Evolutionary conservation across 2,797 vertebrate species (phyloP), one percentile per base, ranked within the genome.

Genomic region (Hippoglossus hippoglossus): DNA sequence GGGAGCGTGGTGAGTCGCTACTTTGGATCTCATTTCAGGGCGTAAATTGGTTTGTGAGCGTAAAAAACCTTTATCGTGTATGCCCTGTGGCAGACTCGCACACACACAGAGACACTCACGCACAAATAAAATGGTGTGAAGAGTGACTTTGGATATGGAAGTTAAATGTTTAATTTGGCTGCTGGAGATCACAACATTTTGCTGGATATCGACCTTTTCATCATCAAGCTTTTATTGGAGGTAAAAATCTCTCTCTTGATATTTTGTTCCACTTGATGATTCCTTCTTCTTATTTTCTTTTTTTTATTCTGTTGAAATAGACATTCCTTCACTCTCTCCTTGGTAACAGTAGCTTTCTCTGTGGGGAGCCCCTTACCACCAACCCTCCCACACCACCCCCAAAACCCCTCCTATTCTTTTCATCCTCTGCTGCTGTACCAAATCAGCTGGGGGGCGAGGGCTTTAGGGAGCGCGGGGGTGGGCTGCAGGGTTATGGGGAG

Each of bases 21-120:
- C 86, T 93, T 91, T 89, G 87, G 91, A 93, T 93, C 91, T 93
- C 88, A 93, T 93, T 93, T 93, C 91, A 92, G 81, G 90, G 74
- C 80, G 66, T 86, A 90, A 93, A 93, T 93, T 93, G 89, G 90
- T 91, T 93, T 91, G 87, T 78, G 86, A 91, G 91, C 88, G 87
- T 88, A 89, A 92, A 91, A 80, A 79, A 79, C 82, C 18, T 19
- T 91, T 87, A 89, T 86, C 91, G 85, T 87, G 82, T 76, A 58
- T 70, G 82, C 83, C 85, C 85, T 55, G 77, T 71, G 51, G 86
- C 84, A 49, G 57, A 28, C 12, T 25, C 54, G 54, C 66, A 52
- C 62, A 46, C 66, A 64, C 52, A 58, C 26, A 59, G 68, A 65
- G 41, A 65, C 31, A 51, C 46, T 56, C 36, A 36, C 36, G 56